These are phyloP conservation scores for Pao palembangensis DNA, from an alignment of 2,113 vertebrate species.

Conservation along the genomic window DNA sequence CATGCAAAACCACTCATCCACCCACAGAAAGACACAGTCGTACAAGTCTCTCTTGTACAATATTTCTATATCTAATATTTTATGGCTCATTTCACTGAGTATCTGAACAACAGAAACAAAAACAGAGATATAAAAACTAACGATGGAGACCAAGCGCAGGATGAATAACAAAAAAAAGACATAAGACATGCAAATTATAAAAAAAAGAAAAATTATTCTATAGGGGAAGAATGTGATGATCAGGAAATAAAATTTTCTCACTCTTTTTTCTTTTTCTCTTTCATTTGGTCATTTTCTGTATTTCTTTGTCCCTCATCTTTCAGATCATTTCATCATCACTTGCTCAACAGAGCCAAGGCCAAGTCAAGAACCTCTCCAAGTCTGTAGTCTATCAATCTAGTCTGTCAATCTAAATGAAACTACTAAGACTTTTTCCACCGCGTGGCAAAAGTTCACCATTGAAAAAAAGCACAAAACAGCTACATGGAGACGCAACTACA, in stretches of 20 bases:
- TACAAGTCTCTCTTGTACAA: conserved; percentile 11
- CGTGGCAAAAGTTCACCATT: too few relatives aligned
- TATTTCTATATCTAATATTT: too few relatives aligned
- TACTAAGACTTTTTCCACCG: too few relatives aligned
- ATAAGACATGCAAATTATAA: conserved; percentile 51
- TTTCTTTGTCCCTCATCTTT: conserved; percentile 53
- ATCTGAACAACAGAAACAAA: conserved; percentile 57
- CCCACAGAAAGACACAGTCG: conserved; percentile 1
- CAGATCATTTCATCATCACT: conserved; percentile 62
- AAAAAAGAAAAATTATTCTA: conserved; percentile 48
- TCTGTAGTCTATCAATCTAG: too few relatives aligned
- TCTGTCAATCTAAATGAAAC: too few relatives aligned
- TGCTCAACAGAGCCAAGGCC: conserved; percentile 26
- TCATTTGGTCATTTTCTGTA: conserved; percentile 35
- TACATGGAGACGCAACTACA: neutral
- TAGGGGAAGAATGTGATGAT: conserved; percentile 54
- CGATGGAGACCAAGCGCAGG: conserved; percentile 44
- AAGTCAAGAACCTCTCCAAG: conserved; percentile 28
- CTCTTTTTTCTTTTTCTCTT: conserved; percentile 9
- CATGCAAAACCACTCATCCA: conserved; percentile 1
- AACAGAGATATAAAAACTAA: conserved; percentile 62
- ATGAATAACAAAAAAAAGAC: conserved; percentile 63
- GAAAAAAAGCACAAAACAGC: neutral
- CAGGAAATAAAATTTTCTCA: conserved; percentile 52
- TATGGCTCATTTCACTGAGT: conserved; percentile 62